Base-by-base conservation (phyloP, 2,113 vertebrate species). In the Sylvilagus bachmani region DNA sequence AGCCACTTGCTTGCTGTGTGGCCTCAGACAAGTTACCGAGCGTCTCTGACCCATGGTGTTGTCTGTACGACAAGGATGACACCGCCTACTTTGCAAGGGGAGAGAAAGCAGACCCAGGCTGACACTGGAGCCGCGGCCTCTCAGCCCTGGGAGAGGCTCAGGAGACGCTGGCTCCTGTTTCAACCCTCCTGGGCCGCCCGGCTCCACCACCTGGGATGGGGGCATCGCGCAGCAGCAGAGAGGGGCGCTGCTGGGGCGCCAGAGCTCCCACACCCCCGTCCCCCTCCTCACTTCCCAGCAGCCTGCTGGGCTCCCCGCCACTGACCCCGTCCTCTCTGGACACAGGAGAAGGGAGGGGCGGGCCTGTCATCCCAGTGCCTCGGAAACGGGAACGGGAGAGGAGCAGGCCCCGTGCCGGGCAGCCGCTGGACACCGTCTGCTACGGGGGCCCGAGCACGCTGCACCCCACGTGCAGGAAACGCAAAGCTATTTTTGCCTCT, bases 401-500 rank as follows among this genome's bases (percentile, higher is more conserved):
- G 5, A 53, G 67, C 70, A 44, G 55, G 27, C n/a, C 58, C 62
- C 64, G 36, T 19, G 38, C 33, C 24, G 33, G 3, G 21, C 2
- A 38, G 69, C 0, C 3, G 29, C 55, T 6, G 38, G 22, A 4
- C 10, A 14, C 69, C 11, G 10, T 9, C 49, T 61, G 69, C 81
- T 13, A 33, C 81, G 69, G 64, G 78, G 84, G 70, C 58, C 69
- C 66, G 10, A 22, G 44, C 77, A 33, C 7, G 0, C 55, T 19
- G 51, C 21, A 79, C 69, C 29, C 49, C 6, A 6, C 80, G 55
- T 66, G 22, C 61, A 4, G 7, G 31, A 86, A 74, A 87, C 51
- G 22, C 4, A 19, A 58, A 69, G 94, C 89, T 95, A 97, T 97
- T 96, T 96, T 86, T 73, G 92, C 61, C 51, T 97, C 64, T 82